Conservation (phyloP, 2,797 vertebrate genomes). For the Myiotriccus ornatus region DNA sequence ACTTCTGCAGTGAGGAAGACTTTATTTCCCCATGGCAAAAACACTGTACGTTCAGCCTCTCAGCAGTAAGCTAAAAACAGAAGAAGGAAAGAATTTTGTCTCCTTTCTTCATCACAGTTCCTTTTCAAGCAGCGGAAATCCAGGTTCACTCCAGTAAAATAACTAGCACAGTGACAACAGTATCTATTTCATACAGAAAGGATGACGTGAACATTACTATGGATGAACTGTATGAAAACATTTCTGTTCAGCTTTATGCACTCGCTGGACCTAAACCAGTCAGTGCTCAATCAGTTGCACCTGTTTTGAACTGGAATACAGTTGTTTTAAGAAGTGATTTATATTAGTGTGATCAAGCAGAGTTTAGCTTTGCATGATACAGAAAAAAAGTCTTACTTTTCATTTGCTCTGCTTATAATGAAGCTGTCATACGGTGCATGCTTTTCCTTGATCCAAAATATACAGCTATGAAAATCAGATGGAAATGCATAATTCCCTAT, state of each 20-base stretch:
- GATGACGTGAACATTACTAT: not conserved
- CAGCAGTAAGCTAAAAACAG: not conserved
- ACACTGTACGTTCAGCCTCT: not conserved
- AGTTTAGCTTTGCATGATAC: not conserved
- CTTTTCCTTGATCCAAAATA: not conserved
- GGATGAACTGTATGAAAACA: not conserved
- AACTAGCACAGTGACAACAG: not conserved
- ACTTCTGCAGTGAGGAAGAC: not conserved
- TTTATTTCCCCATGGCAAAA: constrained; percentile 11
- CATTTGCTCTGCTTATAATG: not conserved
- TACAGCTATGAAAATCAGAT: not conserved
- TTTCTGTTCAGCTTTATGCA: not conserved
- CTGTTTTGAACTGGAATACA: not conserved
- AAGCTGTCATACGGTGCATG: not conserved
- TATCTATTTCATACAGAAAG: not conserved
- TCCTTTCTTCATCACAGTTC: not conserved
- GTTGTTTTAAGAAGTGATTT: not conserved
- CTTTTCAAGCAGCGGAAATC: not conserved
- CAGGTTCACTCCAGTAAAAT: not conserved
- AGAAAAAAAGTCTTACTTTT: not conserved
- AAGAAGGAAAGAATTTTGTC: not conserved
- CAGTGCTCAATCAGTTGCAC: not conserved
- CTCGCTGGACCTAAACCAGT: not conserved
- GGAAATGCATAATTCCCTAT: not conserved
- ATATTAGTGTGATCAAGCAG: not conserved